Percentiles rank a stretch among this genome's conserved stretches.
phyloP scores from a whole-genome alignment of 2,888 invertebrate genomes.

The Aproaerema taeniolella region DNA sequence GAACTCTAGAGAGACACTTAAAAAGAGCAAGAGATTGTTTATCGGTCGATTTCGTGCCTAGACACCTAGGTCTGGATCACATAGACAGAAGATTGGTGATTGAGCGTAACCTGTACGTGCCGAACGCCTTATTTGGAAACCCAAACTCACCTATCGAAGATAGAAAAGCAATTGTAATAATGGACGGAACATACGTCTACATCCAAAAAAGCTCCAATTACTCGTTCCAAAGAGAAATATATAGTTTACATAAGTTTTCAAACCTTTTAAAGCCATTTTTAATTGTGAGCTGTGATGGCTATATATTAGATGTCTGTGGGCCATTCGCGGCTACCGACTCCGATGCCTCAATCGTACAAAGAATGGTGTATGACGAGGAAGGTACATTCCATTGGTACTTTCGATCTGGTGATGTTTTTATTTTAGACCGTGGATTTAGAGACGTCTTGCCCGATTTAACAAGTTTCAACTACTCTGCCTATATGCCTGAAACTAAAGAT shows the following conservation, averaged over 20 bases:
- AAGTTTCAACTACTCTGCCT: constrained; percentile 9
- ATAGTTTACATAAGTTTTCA: constrained; percentile 13
- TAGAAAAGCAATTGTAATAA: too few species aligned
- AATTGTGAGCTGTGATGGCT: constrained; percentile 9
- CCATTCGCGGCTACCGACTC: constrained; percentile 7
- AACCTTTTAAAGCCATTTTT: constrained; percentile 11
- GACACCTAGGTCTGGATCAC: too few species aligned
- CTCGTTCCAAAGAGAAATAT: constrained; percentile 17
- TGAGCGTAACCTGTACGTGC: constrained; percentile 15
- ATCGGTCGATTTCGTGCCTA: too few species aligned
- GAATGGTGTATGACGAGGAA: too few species aligned
- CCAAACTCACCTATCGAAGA: constrained; percentile 6
- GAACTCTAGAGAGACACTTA: constrained; percentile 10
- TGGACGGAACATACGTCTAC: constrained; percentile 18
- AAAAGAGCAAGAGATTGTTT: constrained; percentile 13
- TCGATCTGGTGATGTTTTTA: too few species aligned
- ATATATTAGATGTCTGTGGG: constrained; percentile 9
- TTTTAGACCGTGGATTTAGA: too few species aligned
- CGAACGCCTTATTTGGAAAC: constrained; percentile 14
- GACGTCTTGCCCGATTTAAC: too few species aligned
- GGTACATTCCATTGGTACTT: constrained; percentile 6
- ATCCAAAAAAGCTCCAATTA: constrained; percentile 18
- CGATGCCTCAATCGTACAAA: constrained; percentile 3
- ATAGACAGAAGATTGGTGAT: too few species aligned
- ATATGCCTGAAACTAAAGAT: too few species aligned